phyloP scores from a whole-genome alignment of 2,888 invertebrate genomes.

The Subacronicta megacephala region DNA sequence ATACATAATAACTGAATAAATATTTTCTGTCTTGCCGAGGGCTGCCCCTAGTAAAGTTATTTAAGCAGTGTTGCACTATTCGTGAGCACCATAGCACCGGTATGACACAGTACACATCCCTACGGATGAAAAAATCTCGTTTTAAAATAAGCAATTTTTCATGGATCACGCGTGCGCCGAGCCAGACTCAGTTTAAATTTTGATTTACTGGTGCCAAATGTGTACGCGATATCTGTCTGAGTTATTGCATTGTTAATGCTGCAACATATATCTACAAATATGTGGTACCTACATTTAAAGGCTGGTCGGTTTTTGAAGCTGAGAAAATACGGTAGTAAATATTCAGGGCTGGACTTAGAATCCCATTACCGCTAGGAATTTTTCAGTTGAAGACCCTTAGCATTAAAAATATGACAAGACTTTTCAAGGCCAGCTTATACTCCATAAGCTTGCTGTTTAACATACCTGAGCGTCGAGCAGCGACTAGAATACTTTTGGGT shows the following conservation, averaged over 20 bases:
- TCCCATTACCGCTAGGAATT: no score
- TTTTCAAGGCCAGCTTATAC: no score
- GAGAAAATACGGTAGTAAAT: no score
- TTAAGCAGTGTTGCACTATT: constrained; percentile 33
- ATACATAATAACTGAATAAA: no score
- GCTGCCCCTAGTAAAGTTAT: background rate
- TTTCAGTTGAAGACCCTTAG: no score
- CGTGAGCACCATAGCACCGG: constrained; percentile 45
- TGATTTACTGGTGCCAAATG: constrained; percentile 83
- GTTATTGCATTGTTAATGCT: constrained; percentile 72
- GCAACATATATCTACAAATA: constrained; percentile 23
- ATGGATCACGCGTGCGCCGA: constrained; percentile 77
- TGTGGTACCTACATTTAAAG: no score
- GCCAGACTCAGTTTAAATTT: constrained; percentile 68
- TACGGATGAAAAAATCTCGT: constrained; percentile 71
- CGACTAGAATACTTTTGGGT: no score
- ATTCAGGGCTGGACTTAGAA: no score
- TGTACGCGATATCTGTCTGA: constrained; percentile 80
- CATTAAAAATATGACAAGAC: no score
- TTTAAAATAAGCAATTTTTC: constrained; percentile 85
- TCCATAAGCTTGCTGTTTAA: no score
- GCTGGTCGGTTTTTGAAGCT: no score
- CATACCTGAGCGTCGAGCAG: no score
- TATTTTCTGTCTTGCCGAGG: background rate
- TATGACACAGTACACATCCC: constrained; percentile 66